Evolutionary conservation across 2,113 vertebrate species (phyloP).

Genomic region (Centropus bengalensis): DNA sequence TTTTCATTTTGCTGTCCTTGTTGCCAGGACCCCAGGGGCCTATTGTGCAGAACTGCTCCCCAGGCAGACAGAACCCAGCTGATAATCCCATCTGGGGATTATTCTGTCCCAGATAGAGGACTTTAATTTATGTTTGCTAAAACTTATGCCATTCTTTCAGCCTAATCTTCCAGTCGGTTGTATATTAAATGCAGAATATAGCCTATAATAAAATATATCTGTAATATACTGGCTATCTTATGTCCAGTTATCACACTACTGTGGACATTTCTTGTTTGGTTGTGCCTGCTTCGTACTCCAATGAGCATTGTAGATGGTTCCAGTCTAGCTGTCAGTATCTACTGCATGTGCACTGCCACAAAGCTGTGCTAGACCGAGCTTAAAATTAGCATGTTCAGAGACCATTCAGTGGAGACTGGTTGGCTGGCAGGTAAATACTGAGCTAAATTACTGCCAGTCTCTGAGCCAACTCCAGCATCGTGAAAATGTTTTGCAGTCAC

Average conservation of each 20-base stretch:
- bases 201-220: too few relatives aligned
- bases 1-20: neutral
- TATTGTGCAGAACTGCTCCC: neutral
- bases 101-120: neutral
- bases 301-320: neutral
- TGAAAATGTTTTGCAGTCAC: neutral
- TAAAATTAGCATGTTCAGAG: neutral
- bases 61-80: neutral
- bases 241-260: neutral
- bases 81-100: neutral
- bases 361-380: neutral
- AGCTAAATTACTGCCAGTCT: neutral
- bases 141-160: neutral
- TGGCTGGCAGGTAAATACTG: neutral
- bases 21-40: neutral
- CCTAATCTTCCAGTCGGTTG: neutral
- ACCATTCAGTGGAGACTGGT: neutral
- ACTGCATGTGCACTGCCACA: neutral
- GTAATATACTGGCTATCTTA: neutral
- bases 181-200: neutral
- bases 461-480: neutral
- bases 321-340: neutral
- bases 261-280: neutral
- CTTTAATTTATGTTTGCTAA: neutral
- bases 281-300: neutral